Conservation (phyloP, 2,888 invertebrate species). For the Ichneumoninae sp. region DNA sequence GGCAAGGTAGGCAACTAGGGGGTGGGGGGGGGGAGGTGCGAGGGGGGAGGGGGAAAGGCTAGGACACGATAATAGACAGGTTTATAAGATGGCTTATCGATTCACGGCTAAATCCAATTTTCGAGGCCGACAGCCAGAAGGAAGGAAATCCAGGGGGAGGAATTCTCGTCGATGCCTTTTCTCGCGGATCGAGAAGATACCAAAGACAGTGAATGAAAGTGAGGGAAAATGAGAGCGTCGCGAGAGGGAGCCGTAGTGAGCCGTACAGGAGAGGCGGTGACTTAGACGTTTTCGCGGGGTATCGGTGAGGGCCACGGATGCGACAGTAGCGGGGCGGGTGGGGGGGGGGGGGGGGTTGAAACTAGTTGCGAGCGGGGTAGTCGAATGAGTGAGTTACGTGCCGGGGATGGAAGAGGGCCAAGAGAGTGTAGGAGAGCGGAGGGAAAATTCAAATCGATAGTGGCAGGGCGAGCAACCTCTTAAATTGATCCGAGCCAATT, state of each 20-base stretch:
- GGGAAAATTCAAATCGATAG: slow-evolving; percentile 72
- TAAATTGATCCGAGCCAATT: slow-evolving; percentile 73
- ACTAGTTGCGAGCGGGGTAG: slow-evolving; percentile 8
- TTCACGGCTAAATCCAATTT: slow-evolving; percentile 81
- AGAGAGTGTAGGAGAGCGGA: slow-evolving; percentile 55
- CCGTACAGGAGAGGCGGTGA: slow-evolving; percentile 7
- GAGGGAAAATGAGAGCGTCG: slow-evolving; percentile 26
- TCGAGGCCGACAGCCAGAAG: slow-evolving; percentile 76
- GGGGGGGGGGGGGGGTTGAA: slow-evolving; percentile 38
- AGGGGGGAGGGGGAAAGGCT: background rate
- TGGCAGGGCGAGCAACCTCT: slow-evolving; percentile 66
- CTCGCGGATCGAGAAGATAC: slow-evolving; percentile 1
- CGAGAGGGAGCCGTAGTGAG: slow-evolving; percentile 4
- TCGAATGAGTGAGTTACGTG: slow-evolving; percentile 62
- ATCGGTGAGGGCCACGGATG: slow-evolving; percentile 30
- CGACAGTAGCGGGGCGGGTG: slow-evolving; percentile 15
- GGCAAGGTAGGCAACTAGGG: slow-evolving; percentile 20
- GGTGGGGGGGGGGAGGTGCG: background rate
- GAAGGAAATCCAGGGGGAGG: slow-evolving; percentile 45
- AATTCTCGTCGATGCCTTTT: slow-evolving; percentile 22
- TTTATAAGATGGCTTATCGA: slow-evolving; percentile 81
- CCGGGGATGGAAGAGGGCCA: slow-evolving; percentile 66
- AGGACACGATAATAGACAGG: slow-evolving; percentile 79
- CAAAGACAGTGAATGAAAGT: slow-evolving; percentile 22
- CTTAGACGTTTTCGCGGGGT: slow-evolving; percentile 31